phyloP scores from a whole-genome alignment of 2,888 invertebrate species.

The Nowickia ferox region DNA sequence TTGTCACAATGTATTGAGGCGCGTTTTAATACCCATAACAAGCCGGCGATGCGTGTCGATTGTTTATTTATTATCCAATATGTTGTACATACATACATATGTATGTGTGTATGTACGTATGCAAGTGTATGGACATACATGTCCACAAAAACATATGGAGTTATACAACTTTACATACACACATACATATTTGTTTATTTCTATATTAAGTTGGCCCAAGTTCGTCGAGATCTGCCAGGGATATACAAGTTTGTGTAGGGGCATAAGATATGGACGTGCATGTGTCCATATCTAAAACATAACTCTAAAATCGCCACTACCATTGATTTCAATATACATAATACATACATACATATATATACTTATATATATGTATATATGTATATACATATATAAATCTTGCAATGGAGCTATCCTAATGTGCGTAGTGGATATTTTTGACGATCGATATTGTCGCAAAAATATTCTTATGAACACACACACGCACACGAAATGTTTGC shows the following conservation, averaged over 20 bases:
- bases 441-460: conserved; percentile 36
- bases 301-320: too few species aligned
- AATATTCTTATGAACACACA: conserved; percentile 19
- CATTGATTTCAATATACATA: too few species aligned
- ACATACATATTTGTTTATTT: too few species aligned
- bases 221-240: too few species aligned
- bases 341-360: neutral
- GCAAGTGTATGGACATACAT: neutral
- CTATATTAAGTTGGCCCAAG: too few species aligned
- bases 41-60: conserved; percentile 75
- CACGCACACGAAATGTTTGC: conserved; percentile 18
- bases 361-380: neutral
- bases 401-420: conserved; percentile 5
- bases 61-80: conserved; percentile 39
- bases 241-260: too few species aligned
- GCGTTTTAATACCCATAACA: conserved; percentile 77
- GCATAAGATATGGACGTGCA: too few species aligned
- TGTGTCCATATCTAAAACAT: too few species aligned
- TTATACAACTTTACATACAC: too few species aligned
- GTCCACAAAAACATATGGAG: neutral
- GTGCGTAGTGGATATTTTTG: neutral
- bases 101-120: neutral
- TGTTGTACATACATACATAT: neutral
- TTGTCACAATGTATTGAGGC: conserved; percentile 78
- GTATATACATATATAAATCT: neutral